Evolutionary conservation across 2,113 vertebrate genomes (phyloP).

Genomic region (Cardinalis cardinalis): DNA sequence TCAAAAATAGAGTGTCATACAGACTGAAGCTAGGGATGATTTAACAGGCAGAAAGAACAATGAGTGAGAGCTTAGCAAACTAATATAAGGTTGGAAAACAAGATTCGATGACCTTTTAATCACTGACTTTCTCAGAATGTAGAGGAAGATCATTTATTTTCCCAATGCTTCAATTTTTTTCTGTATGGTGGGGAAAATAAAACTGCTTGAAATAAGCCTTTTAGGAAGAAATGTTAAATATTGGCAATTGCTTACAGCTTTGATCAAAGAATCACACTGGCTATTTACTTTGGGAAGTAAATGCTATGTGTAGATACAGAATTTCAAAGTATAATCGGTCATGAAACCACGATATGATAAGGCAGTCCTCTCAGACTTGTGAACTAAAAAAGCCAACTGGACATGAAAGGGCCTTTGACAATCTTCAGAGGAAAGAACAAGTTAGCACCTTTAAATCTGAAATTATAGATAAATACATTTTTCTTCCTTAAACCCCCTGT

Average conservation of each 20-base stretch:
- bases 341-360: neutral
- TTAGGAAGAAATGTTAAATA: neutral
- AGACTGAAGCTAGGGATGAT: neutral
- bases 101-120: constrained; percentile 22
- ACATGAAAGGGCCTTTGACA: neutral
- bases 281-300: neutral
- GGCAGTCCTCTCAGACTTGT: neutral
- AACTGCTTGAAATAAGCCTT: neutral
- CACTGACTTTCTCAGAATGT: neutral
- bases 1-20: neutral
- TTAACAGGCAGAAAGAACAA: neutral
- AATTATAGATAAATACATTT: constrained; percentile 30
- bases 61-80: neutral
- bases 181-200: neutral
- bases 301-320: neutral
- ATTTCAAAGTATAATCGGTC: neutral
- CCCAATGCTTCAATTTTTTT: neutral
- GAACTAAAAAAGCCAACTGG: neutral
- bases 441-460: neutral
- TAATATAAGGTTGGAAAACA: neutral
- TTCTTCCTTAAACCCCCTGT: neutral
- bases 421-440: neutral
- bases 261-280: neutral
- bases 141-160: neutral
- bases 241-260: neutral